Percentiles rank a stretch among this genome's conserved stretches.
Evolutionary conservation across 2,113 vertebrate species (phyloP).

Genomic region (Cromileptes altivelis): DNA sequence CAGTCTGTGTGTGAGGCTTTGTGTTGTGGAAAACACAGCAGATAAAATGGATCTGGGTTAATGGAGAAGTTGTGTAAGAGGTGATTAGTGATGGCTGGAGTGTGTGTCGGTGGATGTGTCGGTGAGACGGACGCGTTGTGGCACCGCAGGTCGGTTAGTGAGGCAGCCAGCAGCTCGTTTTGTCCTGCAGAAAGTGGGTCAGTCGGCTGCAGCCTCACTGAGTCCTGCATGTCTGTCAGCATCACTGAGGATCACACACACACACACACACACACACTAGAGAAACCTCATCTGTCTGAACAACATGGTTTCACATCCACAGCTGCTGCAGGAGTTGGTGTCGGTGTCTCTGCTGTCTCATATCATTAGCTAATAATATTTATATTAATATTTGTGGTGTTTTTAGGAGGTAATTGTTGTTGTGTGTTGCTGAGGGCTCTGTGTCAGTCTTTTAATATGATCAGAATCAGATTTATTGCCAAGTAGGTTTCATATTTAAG

Average conservation of each 20-base stretch:
- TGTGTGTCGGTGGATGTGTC: neutral
- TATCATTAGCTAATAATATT: too few relatives aligned
- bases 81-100: neutral
- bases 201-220: conserved; percentile 68
- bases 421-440: too few relatives aligned
- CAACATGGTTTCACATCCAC: neutral
- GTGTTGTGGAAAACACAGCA: neutral
- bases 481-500: too few relatives aligned
- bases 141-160: conserved; percentile 33
- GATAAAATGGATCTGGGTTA: neutral
- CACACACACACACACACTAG: neutral
- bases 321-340: neutral
- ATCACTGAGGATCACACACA: conserved; percentile 36
- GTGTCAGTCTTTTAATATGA: too few relatives aligned
- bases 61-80: neutral
- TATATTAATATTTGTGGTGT: too few relatives aligned
- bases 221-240: conserved; percentile 46
- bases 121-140: conserved; percentile 30
- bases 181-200: conserved; percentile 82
- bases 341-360: too few relatives aligned
- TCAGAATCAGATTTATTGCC: too few relatives aligned
- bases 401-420: too few relatives aligned
- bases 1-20: neutral
- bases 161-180: conserved; percentile 56
- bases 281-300: neutral